Percentiles rank a stretch among this genome's conserved stretches.
Evolutionary conservation across 2,797 vertebrate species (phyloP).

Genomic region (Phaenicophaeus curvirostris): DNA sequence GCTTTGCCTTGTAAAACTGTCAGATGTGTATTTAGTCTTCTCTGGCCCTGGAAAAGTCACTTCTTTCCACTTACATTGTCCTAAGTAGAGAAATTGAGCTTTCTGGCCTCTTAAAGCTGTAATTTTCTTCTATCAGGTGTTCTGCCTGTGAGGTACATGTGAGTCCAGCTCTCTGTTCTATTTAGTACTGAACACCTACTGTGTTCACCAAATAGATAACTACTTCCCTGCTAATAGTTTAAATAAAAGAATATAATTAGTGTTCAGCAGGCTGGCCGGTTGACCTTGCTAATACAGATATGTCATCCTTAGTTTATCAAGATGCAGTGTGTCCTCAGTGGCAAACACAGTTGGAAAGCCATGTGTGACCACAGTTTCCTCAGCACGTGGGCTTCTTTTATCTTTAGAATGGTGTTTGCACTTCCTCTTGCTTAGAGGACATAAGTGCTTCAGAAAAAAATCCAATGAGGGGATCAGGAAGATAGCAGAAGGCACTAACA

Average conservation of each 20-base stretch:
- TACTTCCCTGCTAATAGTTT: not conserved
- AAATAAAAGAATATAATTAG: not conserved
- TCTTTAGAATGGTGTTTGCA: not conserved
- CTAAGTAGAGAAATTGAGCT: not conserved
- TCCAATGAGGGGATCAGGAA: not conserved
- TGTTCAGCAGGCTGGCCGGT: not conserved
- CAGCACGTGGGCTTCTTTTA: not conserved
- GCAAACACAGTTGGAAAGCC: not conserved
- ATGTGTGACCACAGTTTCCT: not conserved
- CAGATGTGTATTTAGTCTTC: not conserved
- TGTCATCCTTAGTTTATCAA: not conserved
- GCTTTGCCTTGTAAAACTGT: not conserved
- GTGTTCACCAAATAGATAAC: not conserved
- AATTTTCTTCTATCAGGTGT: not conserved
- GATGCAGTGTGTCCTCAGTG: not conserved
- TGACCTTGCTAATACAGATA: not conserved
- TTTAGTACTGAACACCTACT: not conserved
- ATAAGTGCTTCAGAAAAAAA: not conserved
- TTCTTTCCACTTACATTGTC: not conserved
- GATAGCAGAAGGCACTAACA: not conserved
- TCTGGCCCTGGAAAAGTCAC: not conserved
- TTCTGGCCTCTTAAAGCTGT: not conserved
- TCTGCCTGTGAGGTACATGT: not conserved
- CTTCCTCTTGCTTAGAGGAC: not conserved
- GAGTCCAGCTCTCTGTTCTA: not conserved